Evolutionary conservation across 2,113 vertebrate genomes (phyloP).

Genomic region (Passer montanus): DNA sequence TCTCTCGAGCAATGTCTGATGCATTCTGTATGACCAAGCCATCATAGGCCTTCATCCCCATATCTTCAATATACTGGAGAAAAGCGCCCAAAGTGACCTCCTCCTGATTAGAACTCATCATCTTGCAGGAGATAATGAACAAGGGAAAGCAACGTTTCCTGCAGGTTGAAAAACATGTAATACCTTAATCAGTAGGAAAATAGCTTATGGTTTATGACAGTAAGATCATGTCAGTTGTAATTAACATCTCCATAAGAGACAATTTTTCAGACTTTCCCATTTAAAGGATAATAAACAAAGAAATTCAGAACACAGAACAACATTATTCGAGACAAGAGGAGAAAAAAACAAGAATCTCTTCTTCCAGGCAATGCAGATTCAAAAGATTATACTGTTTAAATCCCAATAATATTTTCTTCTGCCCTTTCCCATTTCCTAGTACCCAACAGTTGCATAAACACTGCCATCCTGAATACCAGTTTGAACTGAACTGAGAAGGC

Average conservation of each 20-base stretch:
- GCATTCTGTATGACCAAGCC: slow-evolving; percentile 97
- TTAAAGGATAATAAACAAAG: neutral
- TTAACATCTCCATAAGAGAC: neutral
- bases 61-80: slow-evolving; percentile 94
- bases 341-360: neutral
- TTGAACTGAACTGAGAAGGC: neutral
- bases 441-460: neutral
- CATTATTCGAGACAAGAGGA: neutral
- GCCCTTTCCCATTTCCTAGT: neutral
- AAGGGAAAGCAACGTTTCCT: slow-evolving; percentile 81
- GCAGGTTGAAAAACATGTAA: slow-evolving; percentile 57
- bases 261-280: neutral
- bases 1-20: slow-evolving; percentile 96
- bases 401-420: neutral
- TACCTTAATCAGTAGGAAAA: slow-evolving; percentile 34
- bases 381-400: neutral
- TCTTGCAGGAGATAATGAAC: slow-evolving; percentile 84
- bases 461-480: neutral
- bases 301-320: neutral
- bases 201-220: neutral
- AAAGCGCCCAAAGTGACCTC: slow-evolving; percentile 87
- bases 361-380: neutral
- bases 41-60: slow-evolving; percentile 92
- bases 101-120: slow-evolving; percentile 92
- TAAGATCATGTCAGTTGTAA: neutral